Evolutionary conservation across 2,797 vertebrate genomes (phyloP).

Genomic region (Paramormyrops hopkinsi): DNA sequence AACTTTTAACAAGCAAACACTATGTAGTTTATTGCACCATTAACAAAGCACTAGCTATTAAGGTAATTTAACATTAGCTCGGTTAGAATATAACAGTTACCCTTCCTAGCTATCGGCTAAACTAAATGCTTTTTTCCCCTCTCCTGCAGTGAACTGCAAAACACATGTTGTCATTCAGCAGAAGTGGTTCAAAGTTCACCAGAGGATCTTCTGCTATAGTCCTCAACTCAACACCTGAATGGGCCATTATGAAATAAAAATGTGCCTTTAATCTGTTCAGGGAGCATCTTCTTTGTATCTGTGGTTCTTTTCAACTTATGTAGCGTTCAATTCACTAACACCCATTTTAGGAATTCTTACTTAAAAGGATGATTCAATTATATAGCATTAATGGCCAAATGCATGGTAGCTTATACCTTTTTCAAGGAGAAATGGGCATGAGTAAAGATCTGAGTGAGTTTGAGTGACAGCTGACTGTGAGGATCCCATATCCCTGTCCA

Average conservation of each 20-base stretch:
- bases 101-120: not conserved
- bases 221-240: not conserved
- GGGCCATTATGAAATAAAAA: not conserved
- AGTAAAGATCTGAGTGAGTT: not conserved
- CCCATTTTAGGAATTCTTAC: not conserved
- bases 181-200: not conserved
- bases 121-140: not conserved
- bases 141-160: not conserved
- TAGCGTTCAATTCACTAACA: not conserved
- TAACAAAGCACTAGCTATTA: not conserved
- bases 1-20: conserved; percentile 1
- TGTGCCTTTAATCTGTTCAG: not conserved
- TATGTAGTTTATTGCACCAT: not conserved
- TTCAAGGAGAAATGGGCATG: not conserved
- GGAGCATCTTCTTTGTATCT: not conserved
- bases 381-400: not conserved
- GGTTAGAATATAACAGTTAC: not conserved
- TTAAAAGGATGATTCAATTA: not conserved
- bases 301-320: not conserved
- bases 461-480: not conserved
- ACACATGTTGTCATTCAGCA: conserved; percentile 10
- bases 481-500: not conserved
- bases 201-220: not conserved
- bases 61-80: not conserved
- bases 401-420: not conserved